Evolutionary conservation across 2,113 vertebrate species (phyloP).

Genomic region (Thunnus thynnus): DNA sequence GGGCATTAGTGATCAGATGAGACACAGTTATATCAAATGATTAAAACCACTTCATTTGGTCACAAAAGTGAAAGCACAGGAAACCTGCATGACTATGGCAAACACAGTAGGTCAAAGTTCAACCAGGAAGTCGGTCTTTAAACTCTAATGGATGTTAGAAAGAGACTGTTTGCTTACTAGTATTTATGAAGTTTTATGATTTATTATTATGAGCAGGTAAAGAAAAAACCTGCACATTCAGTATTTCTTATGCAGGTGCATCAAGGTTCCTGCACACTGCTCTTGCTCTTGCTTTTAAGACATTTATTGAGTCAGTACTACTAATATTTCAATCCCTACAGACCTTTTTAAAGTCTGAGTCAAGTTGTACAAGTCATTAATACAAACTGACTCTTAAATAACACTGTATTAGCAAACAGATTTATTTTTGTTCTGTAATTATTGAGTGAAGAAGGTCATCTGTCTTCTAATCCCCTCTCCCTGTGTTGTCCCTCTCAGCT

Average conservation of each 20-base stretch:
- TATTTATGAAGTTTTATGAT: neutral
- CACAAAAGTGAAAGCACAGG: too few relatives aligned
- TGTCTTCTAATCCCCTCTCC: constrained; percentile 37
- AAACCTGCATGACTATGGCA: too few relatives aligned
- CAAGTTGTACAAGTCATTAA: constrained; percentile 23
- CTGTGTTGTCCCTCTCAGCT: constrained; percentile 77
- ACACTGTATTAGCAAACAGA: constrained; percentile 31
- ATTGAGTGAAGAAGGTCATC: constrained; percentile 33
- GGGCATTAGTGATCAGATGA: too few relatives aligned
- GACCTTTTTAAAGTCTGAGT: neutral
- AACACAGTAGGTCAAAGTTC: too few relatives aligned
- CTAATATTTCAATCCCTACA: neutral
- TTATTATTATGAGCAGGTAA: neutral
- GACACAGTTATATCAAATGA: too few relatives aligned
- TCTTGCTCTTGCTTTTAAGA: neutral
- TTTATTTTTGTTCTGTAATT: constrained; percentile 46
- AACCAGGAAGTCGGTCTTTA: neutral
- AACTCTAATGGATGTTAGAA: neutral
- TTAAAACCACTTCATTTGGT: too few relatives aligned
- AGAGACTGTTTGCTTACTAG: too few relatives aligned
- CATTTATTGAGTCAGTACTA: neutral
- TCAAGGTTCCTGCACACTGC: neutral
- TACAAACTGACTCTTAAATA: constrained; percentile 8
- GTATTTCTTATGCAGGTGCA: neutral
- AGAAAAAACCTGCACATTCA: neutral